Base-by-base conservation (phyloP, 2,113 vertebrate species). In the Micronycteris hirsuta region DNA sequence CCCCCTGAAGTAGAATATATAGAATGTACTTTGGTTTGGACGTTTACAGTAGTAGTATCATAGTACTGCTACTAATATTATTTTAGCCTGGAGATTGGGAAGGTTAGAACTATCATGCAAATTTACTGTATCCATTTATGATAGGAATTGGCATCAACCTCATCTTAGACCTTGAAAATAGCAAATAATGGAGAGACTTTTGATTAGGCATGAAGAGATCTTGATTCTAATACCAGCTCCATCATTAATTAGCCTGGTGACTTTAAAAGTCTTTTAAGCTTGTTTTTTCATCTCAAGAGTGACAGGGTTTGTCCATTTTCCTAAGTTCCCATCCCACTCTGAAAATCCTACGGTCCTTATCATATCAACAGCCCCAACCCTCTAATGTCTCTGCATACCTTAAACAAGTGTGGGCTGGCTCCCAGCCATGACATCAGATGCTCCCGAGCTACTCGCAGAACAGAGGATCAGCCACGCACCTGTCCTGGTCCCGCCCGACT, bases 401-500 rank as follows among this genome's bases (percentile, higher is more conserved):
- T 49, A 78, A 81, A 43, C 52, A 28, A 14, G 5, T n/a, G 31
- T 17, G 6, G 58, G 31, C 47, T 54, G 7, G 9, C 12, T 28
- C 33, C 52, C 43, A 70, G 6, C 4, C n/a, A 2, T 12, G 36
- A 63, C 22, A 47, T 52, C 61, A 7, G 1, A 24, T 36, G 20
- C 11, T 38, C n/a, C 63, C 22, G 5, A 36, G 11, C 49, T 54
- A 36, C 81, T 36, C 45, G 13, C 14, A 22, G 54, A 52, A 33
- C 15, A 56, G 15, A 33, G 16, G 36, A 26, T 14, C 8, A 1
- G 19, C 41, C 10, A 1, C 13, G 0, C 11, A 5, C 1, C 3
- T 20, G 1, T 20, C 19, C 26, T 0, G 0, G 0, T 19, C 33
- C 24, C 26, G 17, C 38, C 49, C 22, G 4, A 2, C 88, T 43